Percentiles rank a stretch among this genome's conserved stretches.
Conservation (phyloP, 2,113 vertebrate genomes). For the Leptodactylus fuscus region DNA sequence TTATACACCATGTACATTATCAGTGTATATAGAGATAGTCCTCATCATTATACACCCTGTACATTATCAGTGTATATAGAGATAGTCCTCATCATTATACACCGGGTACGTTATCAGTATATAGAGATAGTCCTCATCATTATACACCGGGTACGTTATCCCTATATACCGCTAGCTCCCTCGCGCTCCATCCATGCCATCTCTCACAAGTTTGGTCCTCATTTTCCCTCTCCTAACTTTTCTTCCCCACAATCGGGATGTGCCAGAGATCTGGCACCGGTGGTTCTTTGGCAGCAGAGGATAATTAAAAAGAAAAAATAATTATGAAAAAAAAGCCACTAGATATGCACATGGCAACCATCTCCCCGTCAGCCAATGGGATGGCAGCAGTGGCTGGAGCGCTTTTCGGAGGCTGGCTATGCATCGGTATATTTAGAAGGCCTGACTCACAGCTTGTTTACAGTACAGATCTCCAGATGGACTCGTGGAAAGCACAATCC, state of each 20-base stretch:
- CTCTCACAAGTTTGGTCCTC: not conserved
- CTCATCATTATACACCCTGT: too few species aligned
- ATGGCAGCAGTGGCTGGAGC: constrained; percentile 46
- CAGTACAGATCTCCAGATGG: constrained; percentile 62
- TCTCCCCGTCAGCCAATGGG: constrained; percentile 45
- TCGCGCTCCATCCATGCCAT: not conserved
- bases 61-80: too few species aligned
- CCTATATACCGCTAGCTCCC: not conserved
- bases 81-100: too few species aligned
- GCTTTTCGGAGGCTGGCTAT: constrained; percentile 47
- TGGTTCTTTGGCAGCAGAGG: constrained; percentile 45
- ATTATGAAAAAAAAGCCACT: constrained; percentile 32
- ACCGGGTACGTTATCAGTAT: too few species aligned
- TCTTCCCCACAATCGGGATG: not conserved
- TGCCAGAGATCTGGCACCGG: constrained; percentile 43
- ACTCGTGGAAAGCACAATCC: constrained; percentile 61
- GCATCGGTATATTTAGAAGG: constrained; percentile 59
- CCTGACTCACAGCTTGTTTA: constrained; percentile 62
- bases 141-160: too few species aligned
- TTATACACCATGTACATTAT: too few species aligned
- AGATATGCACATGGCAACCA: constrained; percentile 53
- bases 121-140: too few species aligned
- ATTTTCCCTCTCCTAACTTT: constrained; percentile 30
- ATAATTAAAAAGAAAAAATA: constrained; percentile 59
- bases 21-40: too few species aligned